These are phyloP conservation scores for Gymnarchus niloticus DNA, from an alignment of 2,113 vertebrate genomes.

Conservation along the genomic window DNA sequence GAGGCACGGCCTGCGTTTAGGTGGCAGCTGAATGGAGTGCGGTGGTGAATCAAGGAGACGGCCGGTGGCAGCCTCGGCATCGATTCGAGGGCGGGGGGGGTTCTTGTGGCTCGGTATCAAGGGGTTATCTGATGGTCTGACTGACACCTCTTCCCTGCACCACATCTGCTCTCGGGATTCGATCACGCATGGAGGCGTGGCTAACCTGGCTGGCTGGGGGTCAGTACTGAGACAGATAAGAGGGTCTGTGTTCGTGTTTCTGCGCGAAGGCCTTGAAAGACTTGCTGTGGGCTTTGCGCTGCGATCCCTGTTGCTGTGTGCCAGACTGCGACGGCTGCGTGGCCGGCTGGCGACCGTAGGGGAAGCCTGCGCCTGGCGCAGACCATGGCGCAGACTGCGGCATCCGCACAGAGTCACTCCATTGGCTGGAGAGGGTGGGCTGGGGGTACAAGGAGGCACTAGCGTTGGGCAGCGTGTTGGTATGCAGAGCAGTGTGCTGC, in stretches of 20 bases:
- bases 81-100: neutral
- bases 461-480: slow-evolving; percentile 74
- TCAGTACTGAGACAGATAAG: slow-evolving; percentile 95
- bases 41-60: slow-evolving; percentile 40
- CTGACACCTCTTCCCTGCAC: neutral
- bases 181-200: neutral
- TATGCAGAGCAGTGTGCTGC: slow-evolving; percentile 76
- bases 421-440: slow-evolving; percentile 79
- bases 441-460: slow-evolving; percentile 80
- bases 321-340: slow-evolving; percentile 36
- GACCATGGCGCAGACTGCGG: slow-evolving; percentile 91
- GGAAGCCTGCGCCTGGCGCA: slow-evolving; percentile 72
- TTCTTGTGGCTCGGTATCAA: neutral
- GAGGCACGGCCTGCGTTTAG: slow-evolving; percentile 39
- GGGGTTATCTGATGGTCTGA: neutral
- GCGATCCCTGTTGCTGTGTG: slow-evolving; percentile 55
- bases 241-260: slow-evolving; percentile 89
- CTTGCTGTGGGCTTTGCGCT: slow-evolving; percentile 86
- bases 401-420: slow-evolving; percentile 91
- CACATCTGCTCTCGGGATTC: too few relatives aligned
- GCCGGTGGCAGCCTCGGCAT: too few relatives aligned
- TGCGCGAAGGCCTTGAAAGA: slow-evolving; percentile 92
- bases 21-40: slow-evolving; percentile 39
- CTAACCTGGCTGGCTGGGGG: neutral
- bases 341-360: slow-evolving; percentile 74